These are phyloP conservation scores for Coilia nasus DNA, from an alignment of 2,797 vertebrate species.

Conservation along the genomic window DNA sequence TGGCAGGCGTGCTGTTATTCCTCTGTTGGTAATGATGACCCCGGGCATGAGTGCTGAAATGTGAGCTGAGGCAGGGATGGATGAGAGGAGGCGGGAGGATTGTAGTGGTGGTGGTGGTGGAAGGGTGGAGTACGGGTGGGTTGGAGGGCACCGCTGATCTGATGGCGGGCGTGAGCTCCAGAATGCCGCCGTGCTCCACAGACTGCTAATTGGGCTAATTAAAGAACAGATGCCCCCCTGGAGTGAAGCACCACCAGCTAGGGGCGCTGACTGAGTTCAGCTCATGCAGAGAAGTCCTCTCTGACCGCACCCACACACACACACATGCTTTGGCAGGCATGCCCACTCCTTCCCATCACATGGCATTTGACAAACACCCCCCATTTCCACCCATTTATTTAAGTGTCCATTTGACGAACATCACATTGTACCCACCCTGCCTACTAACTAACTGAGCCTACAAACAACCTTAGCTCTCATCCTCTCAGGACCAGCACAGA, in stretches of 20 bases:
- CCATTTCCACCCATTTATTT: no score
- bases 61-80: conserved; percentile 34
- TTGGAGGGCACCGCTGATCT: conserved; percentile 20
- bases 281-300: neutral
- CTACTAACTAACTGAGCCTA: no score
- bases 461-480: no score
- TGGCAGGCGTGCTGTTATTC: conserved; percentile 32
- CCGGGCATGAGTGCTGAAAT: conserved; percentile 17
- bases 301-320: neutral
- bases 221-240: conserved; percentile 30
- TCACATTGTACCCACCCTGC: no score
- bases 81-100: neutral
- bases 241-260: conserved; percentile 26
- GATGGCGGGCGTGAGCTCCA: conserved; percentile 30
- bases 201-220: conserved; percentile 45
- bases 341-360: no score
- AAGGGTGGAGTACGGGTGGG: no score
- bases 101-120: no score
- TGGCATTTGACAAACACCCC: no score
- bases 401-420: no score
- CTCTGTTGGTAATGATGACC: conserved; percentile 44
- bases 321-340: no score
- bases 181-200: conserved; percentile 40
- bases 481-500: neutral
- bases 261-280: conserved; percentile 2